A percentile compares a stretch with the other conserved stretches of the same genome.
Evolutionary conservation across 2,113 vertebrate genomes (phyloP).

Genomic region (Eurystomus gularis): DNA sequence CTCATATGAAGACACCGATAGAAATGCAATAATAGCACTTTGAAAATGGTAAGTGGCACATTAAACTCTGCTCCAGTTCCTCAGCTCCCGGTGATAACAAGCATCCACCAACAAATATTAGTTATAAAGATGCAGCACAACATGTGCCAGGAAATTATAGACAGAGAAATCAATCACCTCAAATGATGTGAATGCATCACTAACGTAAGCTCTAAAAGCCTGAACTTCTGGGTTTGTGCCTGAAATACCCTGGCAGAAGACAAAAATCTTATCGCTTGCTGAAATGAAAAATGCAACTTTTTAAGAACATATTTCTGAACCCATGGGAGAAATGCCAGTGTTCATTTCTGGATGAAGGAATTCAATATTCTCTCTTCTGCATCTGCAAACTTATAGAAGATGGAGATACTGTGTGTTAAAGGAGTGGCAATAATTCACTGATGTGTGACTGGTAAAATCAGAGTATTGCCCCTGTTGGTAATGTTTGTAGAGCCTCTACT

Average conservation of each 20-base stretch:
- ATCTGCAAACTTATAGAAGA: not conserved
- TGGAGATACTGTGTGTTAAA: not conserved
- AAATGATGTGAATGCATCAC: not conserved
- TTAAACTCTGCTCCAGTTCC: constrained; percentile 41
- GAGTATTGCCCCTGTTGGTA: not conserved
- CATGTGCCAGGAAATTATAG: not conserved
- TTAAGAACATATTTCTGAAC: not conserved
- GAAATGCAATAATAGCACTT: not conserved
- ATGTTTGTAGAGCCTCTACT: not conserved
- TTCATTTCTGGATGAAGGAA: not conserved
- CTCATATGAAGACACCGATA: not conserved
- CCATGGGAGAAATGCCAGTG: not conserved
- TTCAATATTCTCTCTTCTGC: not conserved
- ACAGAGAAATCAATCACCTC: constrained; percentile 22
- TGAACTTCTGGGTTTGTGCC: not conserved
- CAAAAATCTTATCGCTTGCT: constrained; percentile 1
- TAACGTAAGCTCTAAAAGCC: not conserved
- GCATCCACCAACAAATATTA: constrained; percentile 1
- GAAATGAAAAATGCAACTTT: not conserved
- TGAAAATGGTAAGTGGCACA: constrained; percentile 15
- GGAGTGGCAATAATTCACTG: not conserved
- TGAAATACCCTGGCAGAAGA: not conserved
- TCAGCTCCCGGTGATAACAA: not conserved
- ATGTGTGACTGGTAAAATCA: not conserved
- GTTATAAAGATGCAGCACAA: constrained; percentile 27